Conservation (phyloP, 2,113 vertebrate genomes). For the Alces alces region DNA sequence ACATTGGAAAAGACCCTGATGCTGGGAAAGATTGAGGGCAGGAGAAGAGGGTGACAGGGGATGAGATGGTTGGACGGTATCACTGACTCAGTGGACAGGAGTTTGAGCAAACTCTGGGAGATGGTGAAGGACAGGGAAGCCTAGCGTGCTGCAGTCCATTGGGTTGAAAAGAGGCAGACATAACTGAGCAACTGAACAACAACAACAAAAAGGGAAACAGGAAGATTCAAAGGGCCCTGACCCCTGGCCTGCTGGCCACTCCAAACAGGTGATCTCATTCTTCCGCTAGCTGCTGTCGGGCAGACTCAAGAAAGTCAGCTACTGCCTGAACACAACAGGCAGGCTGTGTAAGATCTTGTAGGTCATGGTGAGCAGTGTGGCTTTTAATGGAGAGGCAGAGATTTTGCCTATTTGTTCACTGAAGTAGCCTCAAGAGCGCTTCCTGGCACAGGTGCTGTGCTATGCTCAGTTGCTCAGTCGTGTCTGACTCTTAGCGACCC, state of each 20-base stretch:
- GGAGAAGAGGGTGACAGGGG: neutral
- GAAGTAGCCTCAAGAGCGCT: neutral
- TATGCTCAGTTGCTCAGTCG: neutral
- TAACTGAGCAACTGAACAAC: neutral
- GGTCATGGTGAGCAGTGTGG: neutral
- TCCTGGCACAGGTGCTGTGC: neutral
- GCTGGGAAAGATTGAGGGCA: neutral
- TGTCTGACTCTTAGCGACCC: neutral
- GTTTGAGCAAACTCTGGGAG: neutral
- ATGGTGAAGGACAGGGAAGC: neutral
- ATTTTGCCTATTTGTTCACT: neutral
- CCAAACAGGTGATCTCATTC: neutral
- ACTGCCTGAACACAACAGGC: neutral
- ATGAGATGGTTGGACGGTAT: neutral
- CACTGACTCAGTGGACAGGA: neutral
- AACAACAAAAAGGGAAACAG: neutral
- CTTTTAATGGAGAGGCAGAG: neutral
- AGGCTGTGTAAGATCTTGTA: fast-evolving
- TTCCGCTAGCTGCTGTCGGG: neutral
- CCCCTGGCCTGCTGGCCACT: neutral
- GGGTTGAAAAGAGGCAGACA: neutral
- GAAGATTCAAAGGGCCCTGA: neutral
- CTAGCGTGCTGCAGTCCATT: neutral
- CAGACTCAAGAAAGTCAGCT: neutral
- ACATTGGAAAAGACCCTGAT: neutral